Conservation (phyloP, 2,797 vertebrate species). For the Rhinatrema bivittatum region DNA sequence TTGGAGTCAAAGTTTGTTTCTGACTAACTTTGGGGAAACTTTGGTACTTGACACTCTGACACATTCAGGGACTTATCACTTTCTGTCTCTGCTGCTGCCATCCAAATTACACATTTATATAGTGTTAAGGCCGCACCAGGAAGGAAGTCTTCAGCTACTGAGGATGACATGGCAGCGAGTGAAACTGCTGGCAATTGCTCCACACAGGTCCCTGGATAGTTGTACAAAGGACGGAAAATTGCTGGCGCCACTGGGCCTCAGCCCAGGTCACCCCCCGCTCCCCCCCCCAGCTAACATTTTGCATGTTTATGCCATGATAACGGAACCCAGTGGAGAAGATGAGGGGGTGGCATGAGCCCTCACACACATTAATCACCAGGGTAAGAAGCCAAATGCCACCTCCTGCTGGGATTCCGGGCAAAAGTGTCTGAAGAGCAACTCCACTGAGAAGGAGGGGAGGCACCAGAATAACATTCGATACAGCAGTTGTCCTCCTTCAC, state of each 20-base stretch:
- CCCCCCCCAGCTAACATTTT: constrained; percentile 72
- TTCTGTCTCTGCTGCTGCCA: constrained; percentile 22
- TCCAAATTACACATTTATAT: constrained; percentile 34
- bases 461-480: constrained; percentile 69
- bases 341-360: constrained; percentile 61
- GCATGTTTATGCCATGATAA: constrained; percentile 77
- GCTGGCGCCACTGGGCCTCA: constrained; percentile 60
- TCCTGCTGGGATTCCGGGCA: constrained; percentile 47
- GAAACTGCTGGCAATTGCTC: constrained; percentile 44
- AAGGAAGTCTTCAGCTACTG: constrained; percentile 56
- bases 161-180: constrained; percentile 48
- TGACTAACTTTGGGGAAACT: no score
- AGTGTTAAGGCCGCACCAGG: constrained; percentile 33
- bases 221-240: constrained; percentile 54
- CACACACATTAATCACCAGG: constrained; percentile 73
- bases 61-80: not conserved
- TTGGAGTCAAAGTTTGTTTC: no score
- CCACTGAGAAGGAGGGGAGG: constrained; percentile 51
- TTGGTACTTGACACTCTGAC: not conserved
- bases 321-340: constrained; percentile 41
- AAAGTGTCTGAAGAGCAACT: constrained; percentile 44
- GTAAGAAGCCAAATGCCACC: constrained; percentile 34
- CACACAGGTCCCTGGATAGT: constrained; percentile 43
- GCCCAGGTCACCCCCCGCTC: constrained; percentile 78
- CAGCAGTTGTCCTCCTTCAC: constrained; percentile 64